Conservation (phyloP, 2,888 invertebrate species). For the Taenaris catops region DNA sequence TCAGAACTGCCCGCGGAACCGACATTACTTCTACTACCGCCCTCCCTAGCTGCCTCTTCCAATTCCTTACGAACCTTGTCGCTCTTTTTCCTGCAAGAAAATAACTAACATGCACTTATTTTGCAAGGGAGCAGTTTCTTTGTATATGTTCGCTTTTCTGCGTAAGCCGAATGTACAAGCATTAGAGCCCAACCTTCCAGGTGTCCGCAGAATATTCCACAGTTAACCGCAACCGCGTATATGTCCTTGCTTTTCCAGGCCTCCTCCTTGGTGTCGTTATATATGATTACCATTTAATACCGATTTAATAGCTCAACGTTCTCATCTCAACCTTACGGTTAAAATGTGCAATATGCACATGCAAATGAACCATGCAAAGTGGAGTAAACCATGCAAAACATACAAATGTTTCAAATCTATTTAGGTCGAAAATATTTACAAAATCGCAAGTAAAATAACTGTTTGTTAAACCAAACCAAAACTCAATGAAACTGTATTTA, state of each 20-base stretch:
- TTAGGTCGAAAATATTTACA: conserved; percentile 13
- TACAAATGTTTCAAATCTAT: too few species aligned
- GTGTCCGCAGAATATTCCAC: conserved; percentile 10
- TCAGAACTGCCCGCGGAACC: conserved; percentile 58
- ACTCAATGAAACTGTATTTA: conserved; percentile 14
- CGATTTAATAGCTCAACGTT: conserved; percentile 9
- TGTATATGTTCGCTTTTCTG: too few species aligned
- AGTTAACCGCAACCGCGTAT: conserved; percentile 11
- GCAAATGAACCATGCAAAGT: conserved; percentile 15
- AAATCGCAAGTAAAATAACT: background rate
- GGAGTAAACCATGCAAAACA: conserved; percentile 16
- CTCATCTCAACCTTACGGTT: conserved; percentile 1
- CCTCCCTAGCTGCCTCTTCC: conserved; percentile 92
- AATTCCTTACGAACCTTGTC: conserved; percentile 93
- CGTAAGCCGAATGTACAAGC: conserved; percentile 20
- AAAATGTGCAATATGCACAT: conserved; percentile 19
- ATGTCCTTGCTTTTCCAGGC: conserved; percentile 5
- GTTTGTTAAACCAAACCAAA: conserved; percentile 20
- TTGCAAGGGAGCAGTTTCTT: too few species aligned
- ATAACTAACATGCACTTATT: too few species aligned
- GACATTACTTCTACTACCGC: conserved; percentile 67
- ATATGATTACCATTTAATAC: background rate
- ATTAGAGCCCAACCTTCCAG: conserved; percentile 9
- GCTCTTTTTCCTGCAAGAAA: conserved; percentile 86
- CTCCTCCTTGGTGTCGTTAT: background rate